These are phyloP conservation scores for Prunella strophiata DNA, from an alignment of 2,797 vertebrate genomes.

Conservation along the genomic window DNA sequence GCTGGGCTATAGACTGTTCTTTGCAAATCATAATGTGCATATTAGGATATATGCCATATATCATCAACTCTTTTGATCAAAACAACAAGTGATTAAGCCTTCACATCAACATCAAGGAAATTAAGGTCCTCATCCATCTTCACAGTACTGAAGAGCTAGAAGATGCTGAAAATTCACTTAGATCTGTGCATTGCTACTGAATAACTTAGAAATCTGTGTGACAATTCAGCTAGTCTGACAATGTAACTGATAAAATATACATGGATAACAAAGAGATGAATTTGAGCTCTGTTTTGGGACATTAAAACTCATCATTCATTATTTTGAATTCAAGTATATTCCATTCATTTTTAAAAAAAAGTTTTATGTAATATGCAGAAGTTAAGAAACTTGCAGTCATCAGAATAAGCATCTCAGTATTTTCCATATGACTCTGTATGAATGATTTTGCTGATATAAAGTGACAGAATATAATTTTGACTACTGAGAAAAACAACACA, in stretches of 20 bases:
- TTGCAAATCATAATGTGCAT: not conserved
- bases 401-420: not conserved
- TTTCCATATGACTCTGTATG: not conserved
- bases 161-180: not conserved
- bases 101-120: not conserved
- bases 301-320: not conserved
- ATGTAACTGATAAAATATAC: not conserved
- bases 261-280: not conserved
- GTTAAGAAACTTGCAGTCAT: not conserved
- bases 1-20: not conserved
- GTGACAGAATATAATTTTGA: not conserved
- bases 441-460: constrained; percentile 6
- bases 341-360: not conserved
- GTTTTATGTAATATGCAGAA: not conserved
- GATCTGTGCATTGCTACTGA: not conserved
- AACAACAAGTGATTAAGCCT: not conserved
- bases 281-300: not conserved
- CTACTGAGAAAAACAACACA: not conserved
- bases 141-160: not conserved
- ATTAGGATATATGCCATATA: not conserved
- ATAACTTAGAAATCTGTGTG: not conserved
- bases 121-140: not conserved
- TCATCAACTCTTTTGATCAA: not conserved
- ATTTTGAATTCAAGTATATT: not conserved
- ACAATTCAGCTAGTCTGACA: not conserved